These are phyloP conservation scores for Bombus soroeensis DNA, from an alignment of 1,140 invertebrate species.

Conservation along the genomic window DNA sequence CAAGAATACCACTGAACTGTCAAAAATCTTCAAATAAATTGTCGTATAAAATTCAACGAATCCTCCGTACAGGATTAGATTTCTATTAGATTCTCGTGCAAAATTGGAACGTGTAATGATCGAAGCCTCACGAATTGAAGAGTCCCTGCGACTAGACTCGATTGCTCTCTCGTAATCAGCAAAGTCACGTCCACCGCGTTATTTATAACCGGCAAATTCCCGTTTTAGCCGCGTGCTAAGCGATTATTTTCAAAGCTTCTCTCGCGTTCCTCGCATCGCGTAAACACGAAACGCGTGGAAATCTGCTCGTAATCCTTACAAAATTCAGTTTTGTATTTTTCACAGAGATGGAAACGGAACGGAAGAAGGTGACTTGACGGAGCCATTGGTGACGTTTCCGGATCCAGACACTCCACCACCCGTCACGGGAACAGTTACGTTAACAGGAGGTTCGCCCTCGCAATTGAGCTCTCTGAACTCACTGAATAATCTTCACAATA, in stretches of 20 bases:
- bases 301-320: not conserved
- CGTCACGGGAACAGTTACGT: constrained; percentile 67
- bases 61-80: not conserved
- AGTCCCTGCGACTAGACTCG: not conserved
- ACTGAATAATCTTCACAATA: constrained; percentile 79
- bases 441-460: constrained; percentile 75
- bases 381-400: constrained; percentile 90
- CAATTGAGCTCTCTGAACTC: constrained; percentile 80
- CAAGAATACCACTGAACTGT: not conserved
- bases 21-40: not conserved
- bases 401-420: constrained; percentile 88
- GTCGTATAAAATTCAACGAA: too few relatives aligned
- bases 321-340: constrained; percentile 26
- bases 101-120: not conserved
- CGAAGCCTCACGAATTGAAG: not conserved
- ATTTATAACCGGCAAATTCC: constrained; percentile 37
- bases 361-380: constrained; percentile 82
- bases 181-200: constrained; percentile 33
- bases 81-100: not conserved
- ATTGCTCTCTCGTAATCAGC: constrained; percentile 6
- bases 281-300: not conserved
- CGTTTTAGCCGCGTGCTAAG: constrained; percentile 23
- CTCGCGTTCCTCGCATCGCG: not conserved
- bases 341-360: constrained; percentile 73
- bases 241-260: constrained; percentile 29